phyloP scores from a whole-genome alignment of 2,888 invertebrate genomes.

The Mesoligia furuncula region DNA sequence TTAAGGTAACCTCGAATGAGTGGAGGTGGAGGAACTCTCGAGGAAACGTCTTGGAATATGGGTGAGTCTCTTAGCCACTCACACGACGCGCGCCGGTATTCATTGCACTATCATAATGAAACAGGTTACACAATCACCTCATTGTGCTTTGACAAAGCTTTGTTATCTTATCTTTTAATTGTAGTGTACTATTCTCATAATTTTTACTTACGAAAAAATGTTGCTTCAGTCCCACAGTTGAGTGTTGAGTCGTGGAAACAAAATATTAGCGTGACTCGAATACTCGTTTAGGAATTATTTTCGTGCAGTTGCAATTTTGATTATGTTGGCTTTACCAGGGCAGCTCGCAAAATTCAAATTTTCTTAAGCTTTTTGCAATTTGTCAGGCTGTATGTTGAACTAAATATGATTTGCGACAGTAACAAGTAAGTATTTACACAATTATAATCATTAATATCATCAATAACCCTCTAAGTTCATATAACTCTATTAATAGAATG shows the following conservation, averaged over 20 bases:
- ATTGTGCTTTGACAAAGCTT: constrained; percentile 64
- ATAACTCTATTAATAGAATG: no score
- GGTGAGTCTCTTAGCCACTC: constrained; percentile 9
- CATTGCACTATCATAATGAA: constrained; percentile 54
- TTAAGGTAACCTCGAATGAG: no score
- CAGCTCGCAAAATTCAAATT: no score
- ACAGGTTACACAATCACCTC: constrained; percentile 54
- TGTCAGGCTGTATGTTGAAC: no score
- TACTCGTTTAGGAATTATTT: constrained; percentile 14
- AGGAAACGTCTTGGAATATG: no score
- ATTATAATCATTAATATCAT: no score
- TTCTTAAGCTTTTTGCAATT: background rate
- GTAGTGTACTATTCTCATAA: constrained; percentile 56
- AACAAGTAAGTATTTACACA: no score
- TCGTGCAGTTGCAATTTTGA: background rate
- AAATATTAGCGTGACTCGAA: constrained; percentile 27
- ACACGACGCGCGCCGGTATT: constrained; percentile 31
- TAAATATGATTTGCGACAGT: no score
- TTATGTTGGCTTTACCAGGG: background rate
- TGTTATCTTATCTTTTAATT: constrained; percentile 63
- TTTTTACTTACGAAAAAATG: constrained; percentile 55
- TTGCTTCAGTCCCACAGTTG: constrained; percentile 51
- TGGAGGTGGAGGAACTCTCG: no score
- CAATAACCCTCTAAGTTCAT: no score
- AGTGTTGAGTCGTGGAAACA: constrained; percentile 32